Percentiles rank a stretch among this genome's conserved stretches.
Conservation (phyloP, 2,797 vertebrate species). For the Carduelis carduelis region DNA sequence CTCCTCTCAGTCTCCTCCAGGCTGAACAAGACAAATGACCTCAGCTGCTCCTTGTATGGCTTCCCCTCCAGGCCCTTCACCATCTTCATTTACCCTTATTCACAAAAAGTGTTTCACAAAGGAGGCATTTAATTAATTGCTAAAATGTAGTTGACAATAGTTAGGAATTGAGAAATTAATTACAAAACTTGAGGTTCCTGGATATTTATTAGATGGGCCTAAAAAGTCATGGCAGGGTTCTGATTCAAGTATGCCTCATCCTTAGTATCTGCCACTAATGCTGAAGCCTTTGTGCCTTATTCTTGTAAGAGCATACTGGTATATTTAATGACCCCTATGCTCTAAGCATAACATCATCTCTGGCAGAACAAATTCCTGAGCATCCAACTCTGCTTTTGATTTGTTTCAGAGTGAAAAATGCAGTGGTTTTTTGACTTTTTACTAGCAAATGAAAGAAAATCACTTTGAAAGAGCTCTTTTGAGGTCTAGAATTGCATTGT, state of each 20-base stretch:
- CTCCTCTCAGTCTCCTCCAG: background rate
- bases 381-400: background rate
- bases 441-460: background rate
- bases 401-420: background rate
- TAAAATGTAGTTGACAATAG: background rate
- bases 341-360: background rate
- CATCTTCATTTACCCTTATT: background rate
- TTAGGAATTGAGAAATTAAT: background rate
- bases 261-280: background rate
- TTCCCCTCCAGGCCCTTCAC: background rate
- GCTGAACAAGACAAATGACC: background rate
- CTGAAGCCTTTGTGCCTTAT: background rate
- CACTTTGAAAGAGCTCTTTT: background rate
- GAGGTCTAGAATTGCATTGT: background rate
- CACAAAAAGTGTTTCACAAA: background rate
- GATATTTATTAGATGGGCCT: background rate
- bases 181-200: background rate
- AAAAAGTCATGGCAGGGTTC: background rate
- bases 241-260: background rate
- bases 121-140: background rate
- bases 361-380: constrained; percentile 2
- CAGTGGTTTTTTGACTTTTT: background rate
- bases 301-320: background rate
- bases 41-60: background rate
- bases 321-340: background rate